These are phyloP conservation scores for Metaphire vulgaris DNA, from an alignment of 1,140 invertebrate species.

Conservation along the genomic window DNA sequence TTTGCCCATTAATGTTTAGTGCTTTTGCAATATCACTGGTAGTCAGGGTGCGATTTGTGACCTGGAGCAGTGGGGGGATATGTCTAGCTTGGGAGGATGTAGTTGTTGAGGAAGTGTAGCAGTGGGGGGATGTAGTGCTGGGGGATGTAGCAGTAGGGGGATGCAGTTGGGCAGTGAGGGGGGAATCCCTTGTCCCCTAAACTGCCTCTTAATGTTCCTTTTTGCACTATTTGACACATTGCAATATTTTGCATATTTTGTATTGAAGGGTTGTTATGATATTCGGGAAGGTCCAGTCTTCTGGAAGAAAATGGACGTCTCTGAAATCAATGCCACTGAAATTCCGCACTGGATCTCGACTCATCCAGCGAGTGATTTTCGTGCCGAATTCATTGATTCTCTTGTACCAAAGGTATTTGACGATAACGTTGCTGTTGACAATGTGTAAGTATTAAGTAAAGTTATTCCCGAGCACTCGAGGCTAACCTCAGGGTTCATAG, in stretches of 20 bases:
- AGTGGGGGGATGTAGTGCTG: too few species aligned
- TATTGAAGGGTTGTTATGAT: conserved; percentile 64
- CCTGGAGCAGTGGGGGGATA: too few species aligned
- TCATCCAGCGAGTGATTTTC: conserved; percentile 58
- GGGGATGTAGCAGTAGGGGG: too few species aligned
- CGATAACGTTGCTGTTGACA: background rate
- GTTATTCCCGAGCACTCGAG: background rate
- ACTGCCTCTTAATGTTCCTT: too few species aligned
- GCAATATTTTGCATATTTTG: too few species aligned
- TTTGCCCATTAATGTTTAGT: background rate
- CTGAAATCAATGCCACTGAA: conserved; percentile 32
- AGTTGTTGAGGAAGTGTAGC: too few species aligned
- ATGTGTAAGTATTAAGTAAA: background rate
- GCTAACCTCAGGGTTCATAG: background rate
- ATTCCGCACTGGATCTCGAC: conserved; percentile 58
- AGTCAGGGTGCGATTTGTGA: too few species aligned
- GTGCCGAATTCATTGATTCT: conserved; percentile 54
- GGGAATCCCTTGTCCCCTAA: too few species aligned
- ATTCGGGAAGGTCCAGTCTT: conserved; percentile 59
- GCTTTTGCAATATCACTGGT: too few species aligned
- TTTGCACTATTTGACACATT: too few species aligned
- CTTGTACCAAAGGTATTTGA: conserved; percentile 50
- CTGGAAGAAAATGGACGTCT: conserved; percentile 57
- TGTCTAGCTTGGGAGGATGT: too few species aligned
- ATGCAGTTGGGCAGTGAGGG: too few species aligned